Percentiles rank a stretch among this genome's conserved stretches.
Conservation (phyloP, 2,888 invertebrate genomes). For the Tenthredo notha region DNA sequence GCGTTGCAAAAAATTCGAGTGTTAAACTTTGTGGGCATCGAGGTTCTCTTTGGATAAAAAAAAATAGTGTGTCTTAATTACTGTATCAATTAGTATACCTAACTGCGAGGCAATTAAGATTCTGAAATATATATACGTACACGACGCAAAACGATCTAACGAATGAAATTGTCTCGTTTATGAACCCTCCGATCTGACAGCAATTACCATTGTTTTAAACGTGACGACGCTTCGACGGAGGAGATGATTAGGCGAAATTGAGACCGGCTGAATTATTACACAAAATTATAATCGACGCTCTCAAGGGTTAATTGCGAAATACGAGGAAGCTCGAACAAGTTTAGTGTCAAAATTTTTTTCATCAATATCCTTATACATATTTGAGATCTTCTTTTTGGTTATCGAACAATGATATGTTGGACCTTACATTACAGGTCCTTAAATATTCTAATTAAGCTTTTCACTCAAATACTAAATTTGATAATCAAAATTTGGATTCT, state of each 20-base stretch:
- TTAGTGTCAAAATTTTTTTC: background rate
- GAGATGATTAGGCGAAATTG: background rate
- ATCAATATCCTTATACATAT: background rate
- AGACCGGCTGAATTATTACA: background rate
- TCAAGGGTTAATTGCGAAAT: background rate
- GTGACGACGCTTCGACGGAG: background rate
- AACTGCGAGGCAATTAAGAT: background rate
- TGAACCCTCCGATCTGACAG: background rate
- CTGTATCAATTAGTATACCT: background rate
- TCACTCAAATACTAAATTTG: background rate
- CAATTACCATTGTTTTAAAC: slow-evolving; percentile 12
- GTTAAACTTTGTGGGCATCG: background rate
- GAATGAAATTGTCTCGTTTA: slow-evolving; percentile 1
- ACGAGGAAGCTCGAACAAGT: background rate
- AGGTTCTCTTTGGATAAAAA: background rate
- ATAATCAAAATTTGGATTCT: background rate
- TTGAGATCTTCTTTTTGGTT: background rate
- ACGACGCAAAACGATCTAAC: background rate
- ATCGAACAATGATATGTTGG: background rate
- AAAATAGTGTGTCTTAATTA: background rate
- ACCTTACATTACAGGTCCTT: background rate
- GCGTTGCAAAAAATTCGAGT: background rate
- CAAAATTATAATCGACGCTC: background rate
- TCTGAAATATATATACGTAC: background rate
- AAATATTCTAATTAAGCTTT: background rate